phyloP scores from a whole-genome alignment of 2,888 invertebrate genomes.

The Euplagia quadripunctaria region DNA sequence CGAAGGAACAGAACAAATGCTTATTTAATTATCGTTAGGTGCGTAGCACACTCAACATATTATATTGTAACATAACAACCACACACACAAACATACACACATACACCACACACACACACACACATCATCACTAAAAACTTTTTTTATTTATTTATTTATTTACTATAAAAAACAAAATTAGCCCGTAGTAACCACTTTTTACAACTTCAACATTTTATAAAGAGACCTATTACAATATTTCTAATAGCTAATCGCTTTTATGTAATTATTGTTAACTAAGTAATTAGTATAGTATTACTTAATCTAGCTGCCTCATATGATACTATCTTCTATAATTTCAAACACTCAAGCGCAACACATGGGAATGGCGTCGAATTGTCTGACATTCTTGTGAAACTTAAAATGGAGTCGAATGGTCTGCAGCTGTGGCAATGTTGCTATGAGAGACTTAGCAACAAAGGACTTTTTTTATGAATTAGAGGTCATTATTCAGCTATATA shows the following conservation, averaged over 20 bases:
- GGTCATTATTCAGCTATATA: background rate
- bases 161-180: no score
- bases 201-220: background rate
- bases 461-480: background rate
- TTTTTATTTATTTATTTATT: no score
- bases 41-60: no score
- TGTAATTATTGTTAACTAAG: slow-evolving; percentile 1
- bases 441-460: background rate
- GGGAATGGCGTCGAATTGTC: slow-evolving; percentile 19
- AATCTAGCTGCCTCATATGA: background rate
- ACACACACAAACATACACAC: no score
- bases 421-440: slow-evolving; percentile 15
- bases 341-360: slow-evolving; percentile 13
- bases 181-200: background rate
- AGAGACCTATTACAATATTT: background rate
- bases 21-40: no score
- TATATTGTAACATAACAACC: no score
- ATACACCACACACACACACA: no score
- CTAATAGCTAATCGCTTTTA: background rate
- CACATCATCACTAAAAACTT: no score
- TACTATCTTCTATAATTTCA: slow-evolving; percentile 9
- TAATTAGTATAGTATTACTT: slow-evolving; percentile 9
- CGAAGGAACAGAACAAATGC: no score
- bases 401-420: slow-evolving; percentile 18
- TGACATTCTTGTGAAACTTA: slow-evolving; percentile 13